A percentile compares a stretch with the other conserved stretches of the same genome.
phyloP scores from a whole-genome alignment of 2,113 vertebrate genomes.

The Bolborhynchus lineola region DNA sequence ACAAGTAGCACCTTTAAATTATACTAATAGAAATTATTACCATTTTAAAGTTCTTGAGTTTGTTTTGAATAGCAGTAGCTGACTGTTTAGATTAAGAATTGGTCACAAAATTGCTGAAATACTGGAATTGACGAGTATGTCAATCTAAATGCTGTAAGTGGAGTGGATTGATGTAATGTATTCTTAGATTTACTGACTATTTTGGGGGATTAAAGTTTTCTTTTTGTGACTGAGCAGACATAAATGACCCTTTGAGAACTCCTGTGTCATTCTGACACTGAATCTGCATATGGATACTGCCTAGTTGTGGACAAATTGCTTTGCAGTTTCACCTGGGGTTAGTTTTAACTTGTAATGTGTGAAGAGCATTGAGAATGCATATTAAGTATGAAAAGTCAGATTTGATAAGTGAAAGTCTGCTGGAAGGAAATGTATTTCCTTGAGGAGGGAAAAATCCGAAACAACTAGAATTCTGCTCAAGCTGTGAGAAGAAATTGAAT shows the following conservation, averaged over 20 bases:
- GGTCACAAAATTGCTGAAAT: background rate
- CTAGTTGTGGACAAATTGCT: background rate
- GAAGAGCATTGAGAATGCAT: background rate
- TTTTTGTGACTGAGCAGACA: background rate
- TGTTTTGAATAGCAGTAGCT: background rate
- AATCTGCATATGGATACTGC: background rate
- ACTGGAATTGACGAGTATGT: background rate
- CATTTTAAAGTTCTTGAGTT: background rate
- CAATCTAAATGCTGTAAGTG: background rate
- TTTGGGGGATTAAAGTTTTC: background rate
- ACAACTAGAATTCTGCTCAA: background rate
- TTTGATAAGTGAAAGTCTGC: background rate
- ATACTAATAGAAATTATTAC: background rate
- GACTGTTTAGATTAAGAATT: background rate
- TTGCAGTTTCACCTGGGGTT: background rate
- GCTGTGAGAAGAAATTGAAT: background rate
- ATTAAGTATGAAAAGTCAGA: background rate
- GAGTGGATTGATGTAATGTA: background rate
- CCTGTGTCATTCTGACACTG: background rate
- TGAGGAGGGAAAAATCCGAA: background rate
- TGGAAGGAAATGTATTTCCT: background rate
- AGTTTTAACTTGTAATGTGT: background rate
- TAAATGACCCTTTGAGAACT: background rate
- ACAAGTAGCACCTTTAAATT: background rate
- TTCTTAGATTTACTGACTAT: background rate